Evolutionary conservation across 2,113 vertebrate genomes (phyloP).

Genomic region (Tretioscincus oriximinensis): DNA sequence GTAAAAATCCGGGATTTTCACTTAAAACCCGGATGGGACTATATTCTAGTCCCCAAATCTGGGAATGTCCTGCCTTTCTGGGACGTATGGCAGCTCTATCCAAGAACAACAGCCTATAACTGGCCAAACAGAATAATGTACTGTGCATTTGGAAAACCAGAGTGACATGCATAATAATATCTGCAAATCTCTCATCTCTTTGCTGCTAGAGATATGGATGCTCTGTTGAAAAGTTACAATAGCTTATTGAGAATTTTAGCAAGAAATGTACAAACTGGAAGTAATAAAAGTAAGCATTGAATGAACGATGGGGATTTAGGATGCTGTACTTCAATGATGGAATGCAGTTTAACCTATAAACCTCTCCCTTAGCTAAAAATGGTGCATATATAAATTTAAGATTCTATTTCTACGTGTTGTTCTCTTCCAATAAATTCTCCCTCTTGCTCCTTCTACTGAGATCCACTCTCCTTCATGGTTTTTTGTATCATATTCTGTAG

Average conservation of each 20-base stretch:
- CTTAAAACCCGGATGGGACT: too few species aligned
- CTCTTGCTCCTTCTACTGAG: not conserved
- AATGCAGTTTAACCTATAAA: not conserved
- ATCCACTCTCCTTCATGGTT: not conserved
- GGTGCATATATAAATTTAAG: not conserved
- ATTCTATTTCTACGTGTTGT: not conserved
- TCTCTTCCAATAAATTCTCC: too few species aligned
- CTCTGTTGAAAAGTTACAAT: not conserved
- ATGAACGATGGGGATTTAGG: not conserved
- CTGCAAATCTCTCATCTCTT: not conserved
- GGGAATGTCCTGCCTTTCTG: too few species aligned
- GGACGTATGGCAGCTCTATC: too few species aligned
- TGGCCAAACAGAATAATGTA: not conserved
- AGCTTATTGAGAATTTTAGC: not conserved
- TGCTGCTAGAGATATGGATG: not conserved
- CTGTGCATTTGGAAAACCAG: not conserved
- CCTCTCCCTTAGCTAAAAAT: not conserved
- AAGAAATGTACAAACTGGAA: not conserved
- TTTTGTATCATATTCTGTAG: not conserved
- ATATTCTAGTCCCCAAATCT: too few species aligned
- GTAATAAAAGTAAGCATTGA: conserved; percentile 4
- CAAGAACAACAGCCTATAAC: not conserved
- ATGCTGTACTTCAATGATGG: not conserved
- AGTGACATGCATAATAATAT: not conserved
- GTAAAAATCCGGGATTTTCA: too few species aligned